These are phyloP conservation scores for Grallaria varia DNA, from an alignment of 2,113 vertebrate genomes.

Conservation along the genomic window DNA sequence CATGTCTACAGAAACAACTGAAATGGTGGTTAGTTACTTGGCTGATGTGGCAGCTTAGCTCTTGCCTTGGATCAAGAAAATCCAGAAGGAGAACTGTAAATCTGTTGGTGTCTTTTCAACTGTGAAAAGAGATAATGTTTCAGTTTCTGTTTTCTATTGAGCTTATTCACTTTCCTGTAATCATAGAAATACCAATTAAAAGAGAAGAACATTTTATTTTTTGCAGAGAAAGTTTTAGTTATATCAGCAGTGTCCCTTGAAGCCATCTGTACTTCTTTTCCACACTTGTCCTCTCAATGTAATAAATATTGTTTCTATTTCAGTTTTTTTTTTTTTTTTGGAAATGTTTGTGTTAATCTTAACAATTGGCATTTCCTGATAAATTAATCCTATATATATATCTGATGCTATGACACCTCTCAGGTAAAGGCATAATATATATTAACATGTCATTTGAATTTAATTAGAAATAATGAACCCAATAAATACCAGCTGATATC, in stretches of 20 bases:
- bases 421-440: not conserved
- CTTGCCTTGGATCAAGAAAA: not conserved
- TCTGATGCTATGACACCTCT: not conserved
- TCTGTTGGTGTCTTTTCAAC: not conserved
- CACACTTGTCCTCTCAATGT: not conserved
- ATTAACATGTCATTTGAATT: not conserved
- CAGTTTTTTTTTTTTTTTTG: not conserved
- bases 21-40: not conserved
- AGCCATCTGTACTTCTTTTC: not conserved
- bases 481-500: not conserved
- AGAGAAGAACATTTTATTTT: not conserved
- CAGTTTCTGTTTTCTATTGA: not conserved
- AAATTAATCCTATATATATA: constrained; percentile 2
- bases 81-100: not conserved
- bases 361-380: not conserved
- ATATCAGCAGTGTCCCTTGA: not conserved
- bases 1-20: not conserved
- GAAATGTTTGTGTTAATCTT: not conserved
- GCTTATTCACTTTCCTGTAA: not conserved
- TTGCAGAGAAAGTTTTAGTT: not conserved
- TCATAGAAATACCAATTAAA: not conserved
- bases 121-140: not conserved
- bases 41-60: not conserved
- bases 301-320: not conserved
- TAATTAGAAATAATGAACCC: constrained; percentile 38